Conservation (phyloP, 1,140 invertebrate species). For the Anoplophora glabripennis region DNA sequence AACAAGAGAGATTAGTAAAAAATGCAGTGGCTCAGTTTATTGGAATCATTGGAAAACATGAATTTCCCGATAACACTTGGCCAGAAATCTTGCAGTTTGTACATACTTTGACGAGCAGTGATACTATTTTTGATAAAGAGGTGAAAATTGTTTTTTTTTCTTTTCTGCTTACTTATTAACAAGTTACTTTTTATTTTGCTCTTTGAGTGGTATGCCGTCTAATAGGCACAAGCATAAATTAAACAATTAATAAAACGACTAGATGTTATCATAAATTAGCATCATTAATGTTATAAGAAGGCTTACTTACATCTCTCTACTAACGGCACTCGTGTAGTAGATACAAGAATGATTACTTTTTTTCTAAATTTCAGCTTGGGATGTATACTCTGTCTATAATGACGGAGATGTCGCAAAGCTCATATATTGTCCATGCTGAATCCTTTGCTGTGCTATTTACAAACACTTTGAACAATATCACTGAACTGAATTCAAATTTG, state of each 20-base stretch:
- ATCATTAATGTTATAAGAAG: no score
- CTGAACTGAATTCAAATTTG: constrained; percentile 53
- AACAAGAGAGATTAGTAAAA: constrained; percentile 61
- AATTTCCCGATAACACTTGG: constrained; percentile 65
- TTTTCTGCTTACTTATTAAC: no score
- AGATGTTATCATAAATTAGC: no score
- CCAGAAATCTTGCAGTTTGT: constrained; percentile 69
- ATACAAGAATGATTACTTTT: no score
- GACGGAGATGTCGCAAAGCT: constrained; percentile 59
- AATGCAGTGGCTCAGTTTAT: constrained; percentile 64
- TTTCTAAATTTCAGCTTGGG: constrained; percentile 55
- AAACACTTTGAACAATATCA: constrained; percentile 52
- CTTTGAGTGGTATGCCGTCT: no score
- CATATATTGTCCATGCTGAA: constrained; percentile 56
- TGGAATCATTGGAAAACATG: constrained; percentile 69
- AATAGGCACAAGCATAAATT: no score
- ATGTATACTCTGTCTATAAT: constrained; percentile 65
- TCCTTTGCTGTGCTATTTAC: constrained; percentile 57
- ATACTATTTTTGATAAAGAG: constrained; percentile 58
- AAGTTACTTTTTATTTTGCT: no score
- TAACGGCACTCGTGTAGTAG: no score
- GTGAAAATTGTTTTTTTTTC: constrained; percentile 44
- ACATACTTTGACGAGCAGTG: constrained; percentile 56
- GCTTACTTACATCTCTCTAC: no score
- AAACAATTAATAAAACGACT: no score